Percentiles rank a stretch among this genome's conserved stretches.
phyloP scores from a whole-genome alignment of 2,888 invertebrate genomes.

The Urechis unicinctus region DNA sequence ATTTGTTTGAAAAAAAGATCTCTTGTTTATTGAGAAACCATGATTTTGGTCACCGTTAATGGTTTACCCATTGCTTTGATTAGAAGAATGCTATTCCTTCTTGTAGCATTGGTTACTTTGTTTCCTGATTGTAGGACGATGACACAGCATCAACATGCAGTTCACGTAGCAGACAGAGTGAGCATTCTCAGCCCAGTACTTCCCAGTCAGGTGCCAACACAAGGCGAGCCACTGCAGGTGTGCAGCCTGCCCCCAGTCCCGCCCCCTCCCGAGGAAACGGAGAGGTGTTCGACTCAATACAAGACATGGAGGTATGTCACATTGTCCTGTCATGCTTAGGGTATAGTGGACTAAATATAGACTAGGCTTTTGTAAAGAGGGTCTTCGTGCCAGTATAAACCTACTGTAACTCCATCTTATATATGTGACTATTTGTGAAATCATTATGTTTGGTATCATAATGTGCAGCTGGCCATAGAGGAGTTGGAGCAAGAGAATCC shows the following conservation, averaged over 20 bases:
- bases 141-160: slow-evolving; percentile 35
- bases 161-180: slow-evolving; percentile 20
- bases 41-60: not conserved
- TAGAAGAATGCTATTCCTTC: not conserved
- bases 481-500: slow-evolving; percentile 1
- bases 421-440: not conserved
- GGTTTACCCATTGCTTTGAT: not conserved
- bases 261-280: too few species aligned
- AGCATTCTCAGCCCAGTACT: not conserved
- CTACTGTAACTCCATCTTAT: not conserved
- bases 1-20: not conserved
- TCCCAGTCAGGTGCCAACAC: not conserved
- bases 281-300: too few species aligned
- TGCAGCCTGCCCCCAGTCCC: not conserved
- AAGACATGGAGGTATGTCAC: too few species aligned
- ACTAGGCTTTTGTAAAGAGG: too few species aligned
- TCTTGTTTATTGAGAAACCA: not conserved
- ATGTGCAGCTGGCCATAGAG: not conserved
- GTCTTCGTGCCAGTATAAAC: too few species aligned
- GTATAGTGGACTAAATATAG: too few species aligned
- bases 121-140: slow-evolving; percentile 31
- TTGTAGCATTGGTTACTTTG: too few species aligned
- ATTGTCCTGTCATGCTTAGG: too few species aligned
- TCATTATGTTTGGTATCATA: not conserved
- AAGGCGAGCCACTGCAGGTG: not conserved